Conservation (phyloP, 2,888 invertebrate species). For the Cryptus viduatorius region DNA sequence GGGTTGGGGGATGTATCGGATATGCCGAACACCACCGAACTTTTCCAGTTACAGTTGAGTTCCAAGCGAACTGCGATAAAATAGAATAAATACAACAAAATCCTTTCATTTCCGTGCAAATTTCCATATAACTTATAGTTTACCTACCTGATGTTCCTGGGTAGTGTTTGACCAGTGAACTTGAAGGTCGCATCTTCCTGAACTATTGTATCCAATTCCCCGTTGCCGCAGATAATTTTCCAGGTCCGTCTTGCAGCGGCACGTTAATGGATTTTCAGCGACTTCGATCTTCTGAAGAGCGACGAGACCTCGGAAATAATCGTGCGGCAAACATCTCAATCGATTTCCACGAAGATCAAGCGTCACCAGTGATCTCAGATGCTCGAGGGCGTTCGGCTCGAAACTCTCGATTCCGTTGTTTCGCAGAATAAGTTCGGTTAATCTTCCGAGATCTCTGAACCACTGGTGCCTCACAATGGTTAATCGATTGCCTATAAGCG, state of each 20-base stretch:
- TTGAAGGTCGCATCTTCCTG: constrained; percentile 65
- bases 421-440: constrained; percentile 74
- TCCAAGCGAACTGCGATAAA: constrained; percentile 37
- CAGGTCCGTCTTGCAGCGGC: constrained; percentile 72
- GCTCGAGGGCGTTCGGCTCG: constrained; percentile 70
- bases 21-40: constrained; percentile 75
- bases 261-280: constrained; percentile 75
- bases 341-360: constrained; percentile 74
- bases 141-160: constrained; percentile 69
- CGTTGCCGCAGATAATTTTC: constrained; percentile 65
- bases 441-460: constrained; percentile 75
- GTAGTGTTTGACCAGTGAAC: constrained; percentile 12
- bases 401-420: constrained; percentile 72
- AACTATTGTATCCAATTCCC: constrained; percentile 74
- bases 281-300: constrained; percentile 72
- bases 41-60: constrained; percentile 64
- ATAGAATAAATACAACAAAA: background rate
- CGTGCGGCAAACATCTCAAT: constrained; percentile 71
- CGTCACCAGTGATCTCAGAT: constrained; percentile 69
- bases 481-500: constrained; percentile 73
- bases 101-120: background rate
- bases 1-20: constrained; percentile 56
- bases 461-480: constrained; percentile 68
- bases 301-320: constrained; percentile 68
- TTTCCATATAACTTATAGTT: background rate